phyloP scores from a whole-genome alignment of 1,140 invertebrate genomes.

The Conopomorpha cramerella region DNA sequence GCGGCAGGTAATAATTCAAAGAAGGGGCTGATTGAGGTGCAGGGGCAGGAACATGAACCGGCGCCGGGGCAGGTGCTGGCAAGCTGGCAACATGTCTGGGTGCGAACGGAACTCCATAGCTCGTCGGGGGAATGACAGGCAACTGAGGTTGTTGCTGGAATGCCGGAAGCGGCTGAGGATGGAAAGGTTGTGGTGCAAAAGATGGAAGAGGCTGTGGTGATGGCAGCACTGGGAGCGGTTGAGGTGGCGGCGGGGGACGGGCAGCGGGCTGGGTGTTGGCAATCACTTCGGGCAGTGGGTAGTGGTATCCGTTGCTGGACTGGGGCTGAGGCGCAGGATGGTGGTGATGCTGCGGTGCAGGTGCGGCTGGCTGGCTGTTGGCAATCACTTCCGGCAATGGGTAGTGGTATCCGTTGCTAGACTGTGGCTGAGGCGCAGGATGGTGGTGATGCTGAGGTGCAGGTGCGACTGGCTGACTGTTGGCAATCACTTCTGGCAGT shows the following conservation, averaged over 20 bases:
- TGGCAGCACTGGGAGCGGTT: neutral
- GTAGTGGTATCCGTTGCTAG: too few relatives aligned
- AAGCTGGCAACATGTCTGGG: neutral
- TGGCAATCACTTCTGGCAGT: conserved; percentile 6
- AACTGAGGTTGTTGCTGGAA: neutral
- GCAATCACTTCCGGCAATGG: conserved; percentile 7
- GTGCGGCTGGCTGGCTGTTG: neutral
- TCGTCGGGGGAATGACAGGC: neutral
- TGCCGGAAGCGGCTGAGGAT: neutral
- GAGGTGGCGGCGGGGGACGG: conserved; percentile 1
- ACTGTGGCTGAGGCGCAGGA: neutral
- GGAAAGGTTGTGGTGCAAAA: neutral
- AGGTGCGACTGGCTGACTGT: neutral
- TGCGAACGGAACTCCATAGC: neutral
- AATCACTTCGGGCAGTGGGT: too few relatives aligned
- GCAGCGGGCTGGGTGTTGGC: neutral
- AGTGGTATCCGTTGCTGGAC: too few relatives aligned
- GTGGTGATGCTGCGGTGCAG: neutral
- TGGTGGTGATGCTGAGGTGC: neutral
- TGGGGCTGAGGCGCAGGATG: neutral
- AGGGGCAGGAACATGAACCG: neutral
- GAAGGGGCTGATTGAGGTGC: neutral
- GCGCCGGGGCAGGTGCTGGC: conserved; percentile 1
- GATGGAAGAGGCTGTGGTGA: neutral
- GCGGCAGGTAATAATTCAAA: neutral